Base-by-base conservation (phyloP, 2,797 vertebrate species). In the Protonibea diacanthus region DNA sequence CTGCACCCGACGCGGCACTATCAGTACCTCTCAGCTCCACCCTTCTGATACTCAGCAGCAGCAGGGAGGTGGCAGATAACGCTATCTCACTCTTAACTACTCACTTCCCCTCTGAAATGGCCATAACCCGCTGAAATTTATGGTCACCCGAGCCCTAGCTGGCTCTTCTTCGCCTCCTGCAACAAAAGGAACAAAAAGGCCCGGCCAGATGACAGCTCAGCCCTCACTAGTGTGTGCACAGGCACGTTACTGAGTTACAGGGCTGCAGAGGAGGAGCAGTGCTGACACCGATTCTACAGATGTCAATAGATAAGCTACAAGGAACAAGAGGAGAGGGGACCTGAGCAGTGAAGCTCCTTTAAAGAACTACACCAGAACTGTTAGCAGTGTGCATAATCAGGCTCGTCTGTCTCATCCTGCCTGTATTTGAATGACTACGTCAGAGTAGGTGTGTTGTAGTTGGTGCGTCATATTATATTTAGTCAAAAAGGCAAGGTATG, bases 1-100 rank as follows among this genome's bases (percentile, higher is more conserved):
- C 59, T 61, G 53, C 58, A 67, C 18, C 11, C 25, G 1, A 3
- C 67, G 17, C 15, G 42, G 2, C 55, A 27, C 53, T 71, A 73
- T 83, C 65, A 59, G 71, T 21, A n/a, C 5, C 53, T 38, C 69
- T 83, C 76, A 66, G 80, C 90, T 88, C 77, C 77, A 68, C 86
- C 87, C 74, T 64, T 45, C 66, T 74, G 80, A 66, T 63, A 27
- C 44, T 67, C 52, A 2, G 76, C 59, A 45, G 68, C 83, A 64
- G 82, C 72, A 82, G 80, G 66, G 70, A 86, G 74, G 65, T 33
- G 68, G 60, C 59, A 90, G 87, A 94, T 92, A 92, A 88, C 18
- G 20, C 80, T 83, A 75, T 84, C 75, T 81, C 59, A 70, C 72
- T 78, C 66, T 45, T 85, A 88, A 87, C 85, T 81, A 85, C 79